Percentiles rank a stretch among this genome's conserved stretches.
phyloP scores from a whole-genome alignment of 2,888 invertebrate genomes.

The Syrista parreyssii region DNA sequence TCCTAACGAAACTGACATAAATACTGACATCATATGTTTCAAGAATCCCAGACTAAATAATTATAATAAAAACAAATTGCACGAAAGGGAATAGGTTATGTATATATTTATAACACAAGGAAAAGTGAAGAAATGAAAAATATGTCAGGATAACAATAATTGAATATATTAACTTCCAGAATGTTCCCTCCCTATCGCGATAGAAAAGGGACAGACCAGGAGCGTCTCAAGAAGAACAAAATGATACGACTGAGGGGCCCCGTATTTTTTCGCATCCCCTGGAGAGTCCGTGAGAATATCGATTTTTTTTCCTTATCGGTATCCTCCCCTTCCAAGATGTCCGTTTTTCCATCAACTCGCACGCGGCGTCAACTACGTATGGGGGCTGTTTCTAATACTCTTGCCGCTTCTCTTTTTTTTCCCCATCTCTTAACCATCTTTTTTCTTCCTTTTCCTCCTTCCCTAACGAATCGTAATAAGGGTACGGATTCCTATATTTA shows the following conservation, averaged over 20 bases:
- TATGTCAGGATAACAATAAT: background rate
- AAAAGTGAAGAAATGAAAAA: background rate
- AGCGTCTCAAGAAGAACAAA: background rate
- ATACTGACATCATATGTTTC: background rate
- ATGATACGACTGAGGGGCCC: background rate
- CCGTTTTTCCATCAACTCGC: background rate
- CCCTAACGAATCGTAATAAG: background rate
- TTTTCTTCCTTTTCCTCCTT: background rate
- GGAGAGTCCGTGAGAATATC: background rate
- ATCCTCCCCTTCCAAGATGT: background rate
- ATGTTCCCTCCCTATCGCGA: background rate
- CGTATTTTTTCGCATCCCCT: background rate
- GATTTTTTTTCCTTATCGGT: background rate
- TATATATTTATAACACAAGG: background rate
- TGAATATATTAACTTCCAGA: background rate
- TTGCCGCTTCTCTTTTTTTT: background rate
- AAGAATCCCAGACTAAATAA: background rate
- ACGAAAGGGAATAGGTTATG: background rate
- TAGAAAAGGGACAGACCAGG: background rate
- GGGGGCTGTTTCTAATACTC: background rate
- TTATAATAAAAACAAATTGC: background rate
- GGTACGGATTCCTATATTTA: background rate
- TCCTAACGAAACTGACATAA: background rate
- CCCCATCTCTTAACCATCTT: background rate
- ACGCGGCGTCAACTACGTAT: background rate